Percentiles rank a stretch among this genome's conserved stretches.
Conservation (phyloP, 2,797 vertebrate genomes). For the Muscicapa comitata region DNA sequence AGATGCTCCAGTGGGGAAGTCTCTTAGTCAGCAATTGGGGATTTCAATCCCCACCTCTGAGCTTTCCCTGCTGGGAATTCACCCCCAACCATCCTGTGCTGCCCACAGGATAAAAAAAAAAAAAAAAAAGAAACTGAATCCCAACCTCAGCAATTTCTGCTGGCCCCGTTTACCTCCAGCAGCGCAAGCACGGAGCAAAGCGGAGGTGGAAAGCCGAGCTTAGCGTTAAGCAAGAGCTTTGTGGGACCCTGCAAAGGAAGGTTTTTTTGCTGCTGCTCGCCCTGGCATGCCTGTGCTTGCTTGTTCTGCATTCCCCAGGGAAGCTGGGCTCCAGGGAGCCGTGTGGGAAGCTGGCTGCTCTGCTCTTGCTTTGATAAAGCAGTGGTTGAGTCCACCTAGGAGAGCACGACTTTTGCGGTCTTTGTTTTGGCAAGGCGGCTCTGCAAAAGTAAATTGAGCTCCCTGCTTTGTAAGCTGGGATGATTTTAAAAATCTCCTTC, state of each 20-base stretch:
- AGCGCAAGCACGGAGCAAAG: neutral
- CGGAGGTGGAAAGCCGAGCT: neutral
- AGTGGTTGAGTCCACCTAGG: neutral
- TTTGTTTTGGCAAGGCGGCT: neutral
- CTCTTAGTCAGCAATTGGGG: neutral
- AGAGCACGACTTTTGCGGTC: neutral
- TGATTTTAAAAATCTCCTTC: neutral
- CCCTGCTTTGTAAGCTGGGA: neutral
- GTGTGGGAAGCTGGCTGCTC: conserved; percentile 11
- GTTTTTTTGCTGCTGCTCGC: neutral
- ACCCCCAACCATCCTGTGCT: neutral
- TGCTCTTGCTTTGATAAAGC: neutral
- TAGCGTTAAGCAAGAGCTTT: neutral
- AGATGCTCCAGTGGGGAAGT: neutral
- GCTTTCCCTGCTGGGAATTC: neutral
- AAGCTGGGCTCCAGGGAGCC: neutral
- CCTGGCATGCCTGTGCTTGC: neutral
- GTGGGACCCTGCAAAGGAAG: neutral
- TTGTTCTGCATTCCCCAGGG: neutral
- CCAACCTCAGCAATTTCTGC: neutral
- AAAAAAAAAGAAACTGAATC: neutral
- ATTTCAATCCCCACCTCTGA: neutral
- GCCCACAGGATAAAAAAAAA: neutral
- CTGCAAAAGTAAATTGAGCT: neutral
- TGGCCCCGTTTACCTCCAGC: neutral